Conservation (phyloP, 2,797 vertebrate genomes). For the Gymnodraco acuticeps region DNA sequence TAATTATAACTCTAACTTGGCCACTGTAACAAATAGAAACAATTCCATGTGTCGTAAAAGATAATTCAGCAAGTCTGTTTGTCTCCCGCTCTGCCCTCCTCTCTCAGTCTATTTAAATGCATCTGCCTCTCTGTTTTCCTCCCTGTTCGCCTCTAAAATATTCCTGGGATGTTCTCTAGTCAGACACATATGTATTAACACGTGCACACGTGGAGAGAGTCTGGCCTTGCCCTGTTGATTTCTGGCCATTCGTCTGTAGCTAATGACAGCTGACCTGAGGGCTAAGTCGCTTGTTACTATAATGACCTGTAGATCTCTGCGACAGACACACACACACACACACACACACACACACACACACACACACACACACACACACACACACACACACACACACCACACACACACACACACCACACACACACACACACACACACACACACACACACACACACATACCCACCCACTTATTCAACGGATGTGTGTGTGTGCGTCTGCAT, state of each 20-base stretch:
- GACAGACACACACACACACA: slow-evolving; percentile 25
- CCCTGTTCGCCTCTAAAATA: slow-evolving; percentile 18
- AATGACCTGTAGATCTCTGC: slow-evolving; percentile 72
- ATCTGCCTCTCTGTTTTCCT: slow-evolving; percentile 13
- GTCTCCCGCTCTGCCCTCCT: neutral
- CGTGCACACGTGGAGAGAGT: slow-evolving; percentile 28
- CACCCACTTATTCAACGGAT: slow-evolving; percentile 65
- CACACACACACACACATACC: slow-evolving; percentile 17
- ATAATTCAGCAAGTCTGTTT: slow-evolving; percentile 29
- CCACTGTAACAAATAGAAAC: slow-evolving; percentile 63
- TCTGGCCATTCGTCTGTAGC: slow-evolving; percentile 62
- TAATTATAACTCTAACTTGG: slow-evolving; percentile 67
- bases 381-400: neutral
- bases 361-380: slow-evolving; percentile 24
- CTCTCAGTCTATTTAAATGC: slow-evolving; percentile 21
- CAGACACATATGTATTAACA: slow-evolving; percentile 38
- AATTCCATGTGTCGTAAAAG: slow-evolving; percentile 57
- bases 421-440: slow-evolving; percentile 10
- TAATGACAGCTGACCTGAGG: slow-evolving; percentile 73
- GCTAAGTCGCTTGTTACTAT: slow-evolving; percentile 74
- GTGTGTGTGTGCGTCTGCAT: slow-evolving; percentile 28
- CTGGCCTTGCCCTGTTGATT: slow-evolving; percentile 43
- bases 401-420: neutral
- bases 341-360: neutral
- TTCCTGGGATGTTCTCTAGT: slow-evolving; percentile 34